Evolutionary conservation across 2,888 invertebrate species (phyloP).

Genomic region (Ischnura elegans): DNA sequence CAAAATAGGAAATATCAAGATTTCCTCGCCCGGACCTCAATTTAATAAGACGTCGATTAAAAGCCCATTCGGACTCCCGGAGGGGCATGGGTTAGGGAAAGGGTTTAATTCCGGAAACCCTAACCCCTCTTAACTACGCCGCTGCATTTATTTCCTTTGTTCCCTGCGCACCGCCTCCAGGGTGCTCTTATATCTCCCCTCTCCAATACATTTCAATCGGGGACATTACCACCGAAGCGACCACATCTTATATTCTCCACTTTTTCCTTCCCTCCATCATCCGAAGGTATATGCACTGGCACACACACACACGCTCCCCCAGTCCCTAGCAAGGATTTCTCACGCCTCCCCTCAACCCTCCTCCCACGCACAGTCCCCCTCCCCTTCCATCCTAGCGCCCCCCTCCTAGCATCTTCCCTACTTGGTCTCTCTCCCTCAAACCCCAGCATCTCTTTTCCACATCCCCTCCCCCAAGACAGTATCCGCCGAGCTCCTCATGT

Average conservation of each 20-base stretch:
- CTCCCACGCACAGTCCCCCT: not conserved
- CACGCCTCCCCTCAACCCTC: not conserved
- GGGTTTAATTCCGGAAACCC: no score
- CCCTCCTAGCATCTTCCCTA: slow-evolving; percentile 20
- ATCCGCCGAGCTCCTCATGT: slow-evolving; percentile 39
- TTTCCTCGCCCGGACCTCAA: no score
- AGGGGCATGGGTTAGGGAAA: no score
- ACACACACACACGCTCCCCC: no score
- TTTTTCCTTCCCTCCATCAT: slow-evolving; percentile 17
- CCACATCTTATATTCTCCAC: not conserved
- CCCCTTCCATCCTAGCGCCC: not conserved
- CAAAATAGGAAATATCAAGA: no score
- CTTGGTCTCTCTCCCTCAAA: not conserved
- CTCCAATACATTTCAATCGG: not conserved
- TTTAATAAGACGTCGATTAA: no score
- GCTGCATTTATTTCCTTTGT: no score
- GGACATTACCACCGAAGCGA: not conserved
- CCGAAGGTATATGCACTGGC: not conserved
- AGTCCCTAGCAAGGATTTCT: not conserved
- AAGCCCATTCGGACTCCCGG: no score
- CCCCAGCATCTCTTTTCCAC: not conserved
- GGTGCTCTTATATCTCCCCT: not conserved
- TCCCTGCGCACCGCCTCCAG: no score
- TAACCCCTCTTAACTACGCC: no score
- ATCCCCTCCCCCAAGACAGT: not conserved